Base-by-base conservation (phyloP, 2,888 invertebrate species). In the Xiphydria camelus region DNA sequence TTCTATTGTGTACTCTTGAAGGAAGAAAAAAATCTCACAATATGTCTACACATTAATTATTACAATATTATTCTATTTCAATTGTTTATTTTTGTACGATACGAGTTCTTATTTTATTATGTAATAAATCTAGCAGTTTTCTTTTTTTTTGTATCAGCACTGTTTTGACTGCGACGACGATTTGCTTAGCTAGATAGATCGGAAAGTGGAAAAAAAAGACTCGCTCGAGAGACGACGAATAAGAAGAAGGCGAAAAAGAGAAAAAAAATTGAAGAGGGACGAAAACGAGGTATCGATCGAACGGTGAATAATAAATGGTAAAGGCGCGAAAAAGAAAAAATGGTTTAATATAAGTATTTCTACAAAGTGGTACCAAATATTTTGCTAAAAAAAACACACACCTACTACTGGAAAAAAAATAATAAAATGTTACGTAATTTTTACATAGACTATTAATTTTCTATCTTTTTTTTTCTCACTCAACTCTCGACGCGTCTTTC, bases 361-460 rank as follows among this genome's bases (percentile, higher is more conserved):
- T 61, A 64, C 58, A 47, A 61, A 64, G 61, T 64, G 61, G 66
- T 69, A 68, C 61, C 62, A 68, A 64, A 67, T 68, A 68, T 65
- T 66, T 68, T 64, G 61, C 59, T 64, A 61, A 57, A 57, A 59
- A 55, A 57, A 49, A 45, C 29, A 53, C 53, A 57, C 50, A 51
- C 46, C 57, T 50, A 40, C 51, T 26, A 36, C 53, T 57, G 62
- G 55, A 61, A 55, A 38, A 42, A 51, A 53, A 53, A 59, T 61
- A 68, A 69, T 68, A 68, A 69, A 68, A 70, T 64, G 63, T 68
- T 68, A 66, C 61, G 61, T 64, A 64, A 67, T 68, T 69, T 68
- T 68, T 62, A 68, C 49, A 58, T 52, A 49, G 56, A 49, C 54
- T 65, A 33, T 62, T 59, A 61, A 56, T 60, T 65, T 64, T 47